Conservation (phyloP, 2,888 invertebrate genomes). For the Chaitophorus viminalis region DNA sequence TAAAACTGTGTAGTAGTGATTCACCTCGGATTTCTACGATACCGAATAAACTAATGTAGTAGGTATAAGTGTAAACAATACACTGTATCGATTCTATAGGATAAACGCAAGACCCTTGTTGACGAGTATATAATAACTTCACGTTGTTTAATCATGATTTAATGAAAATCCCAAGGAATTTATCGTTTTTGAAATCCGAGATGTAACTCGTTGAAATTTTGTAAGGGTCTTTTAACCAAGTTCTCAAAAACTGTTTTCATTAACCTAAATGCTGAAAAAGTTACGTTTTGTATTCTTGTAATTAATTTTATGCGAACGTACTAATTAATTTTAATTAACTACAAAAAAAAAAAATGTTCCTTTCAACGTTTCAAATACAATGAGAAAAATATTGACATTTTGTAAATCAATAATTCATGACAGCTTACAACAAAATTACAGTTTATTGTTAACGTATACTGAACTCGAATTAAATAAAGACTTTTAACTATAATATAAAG, state of each 20-base stretch:
- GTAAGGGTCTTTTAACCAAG: slow-evolving; percentile 21
- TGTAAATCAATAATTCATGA: not conserved
- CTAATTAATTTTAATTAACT: slow-evolving; percentile 41
- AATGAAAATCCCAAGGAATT: slow-evolving; percentile 33
- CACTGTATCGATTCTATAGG: slow-evolving; percentile 15
- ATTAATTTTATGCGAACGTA: not conserved
- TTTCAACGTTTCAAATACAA: not conserved
- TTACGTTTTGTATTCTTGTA: not conserved
- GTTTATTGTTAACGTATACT: not conserved
- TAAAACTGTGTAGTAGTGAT: not conserved
- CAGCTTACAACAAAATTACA: not conserved
- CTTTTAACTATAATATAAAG: slow-evolving; percentile 13
- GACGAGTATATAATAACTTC: slow-evolving; percentile 13
- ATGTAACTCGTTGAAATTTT: slow-evolving; percentile 24
- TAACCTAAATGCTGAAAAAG: slow-evolving; percentile 6
- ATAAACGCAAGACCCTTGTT: not conserved
- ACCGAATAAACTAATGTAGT: not conserved
- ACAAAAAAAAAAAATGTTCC: not conserved
- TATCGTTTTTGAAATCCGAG: slow-evolving; percentile 28
- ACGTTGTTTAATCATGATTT: slow-evolving; percentile 31
- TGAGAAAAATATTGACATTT: not conserved
- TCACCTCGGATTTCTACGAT: not conserved
- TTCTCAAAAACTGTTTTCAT: slow-evolving; percentile 8
- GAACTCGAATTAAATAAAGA: not conserved
- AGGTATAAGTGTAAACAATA: not conserved